These are phyloP conservation scores for Prolemur simus DNA, from an alignment of 2,113 vertebrate genomes.

Conservation along the genomic window DNA sequence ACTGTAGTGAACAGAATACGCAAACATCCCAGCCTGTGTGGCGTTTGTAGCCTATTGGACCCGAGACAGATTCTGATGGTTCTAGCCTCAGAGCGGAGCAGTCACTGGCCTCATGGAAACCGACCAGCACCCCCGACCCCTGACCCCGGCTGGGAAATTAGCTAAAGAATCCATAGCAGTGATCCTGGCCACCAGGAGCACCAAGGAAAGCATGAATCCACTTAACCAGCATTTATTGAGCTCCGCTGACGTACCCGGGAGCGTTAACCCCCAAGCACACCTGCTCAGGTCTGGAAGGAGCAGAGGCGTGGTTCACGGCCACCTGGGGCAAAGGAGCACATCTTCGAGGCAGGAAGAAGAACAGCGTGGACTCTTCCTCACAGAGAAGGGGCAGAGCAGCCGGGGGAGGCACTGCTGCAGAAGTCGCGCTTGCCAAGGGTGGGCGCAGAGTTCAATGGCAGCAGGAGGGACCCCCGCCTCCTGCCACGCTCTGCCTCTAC, in stretches of 20 bases:
- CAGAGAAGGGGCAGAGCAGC: not conserved
- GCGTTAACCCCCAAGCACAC: not conserved
- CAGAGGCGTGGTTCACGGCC: no score
- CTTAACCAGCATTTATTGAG: not conserved
- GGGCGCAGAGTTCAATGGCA: accelerated
- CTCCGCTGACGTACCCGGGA: not conserved
- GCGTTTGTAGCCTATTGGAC: accelerated
- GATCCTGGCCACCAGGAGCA: not conserved
- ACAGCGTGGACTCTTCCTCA: not conserved
- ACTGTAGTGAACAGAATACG: accelerated
- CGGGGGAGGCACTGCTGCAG: accelerated
- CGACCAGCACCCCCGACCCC: not conserved
- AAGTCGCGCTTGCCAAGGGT: not conserved
- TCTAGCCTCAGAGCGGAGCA: not conserved
- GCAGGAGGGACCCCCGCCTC: not conserved
- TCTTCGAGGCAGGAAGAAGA: no score
- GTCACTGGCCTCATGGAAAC: not conserved
- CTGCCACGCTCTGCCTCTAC: not conserved
- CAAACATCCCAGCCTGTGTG: accelerated
- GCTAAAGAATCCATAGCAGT: not conserved
- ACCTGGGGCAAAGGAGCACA: accelerated
- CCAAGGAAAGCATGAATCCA: not conserved
- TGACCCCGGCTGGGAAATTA: accelerated
- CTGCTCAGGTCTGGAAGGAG: not conserved
- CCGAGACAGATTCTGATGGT: accelerated